These are phyloP conservation scores for Stigmatopora nigra DNA, from an alignment of 2,113 vertebrate genomes.

Conservation along the genomic window DNA sequence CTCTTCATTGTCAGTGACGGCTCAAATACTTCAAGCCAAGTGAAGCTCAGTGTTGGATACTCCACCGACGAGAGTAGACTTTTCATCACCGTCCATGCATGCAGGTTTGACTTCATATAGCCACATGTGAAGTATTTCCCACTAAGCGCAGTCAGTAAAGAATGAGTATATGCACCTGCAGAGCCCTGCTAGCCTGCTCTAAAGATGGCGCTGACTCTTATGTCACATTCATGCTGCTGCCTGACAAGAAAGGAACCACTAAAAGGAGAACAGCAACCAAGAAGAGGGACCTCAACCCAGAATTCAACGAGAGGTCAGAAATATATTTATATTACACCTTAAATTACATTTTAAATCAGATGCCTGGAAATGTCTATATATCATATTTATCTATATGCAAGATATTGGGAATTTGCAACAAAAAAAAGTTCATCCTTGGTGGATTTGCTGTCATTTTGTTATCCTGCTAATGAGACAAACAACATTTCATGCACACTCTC, in stretches of 20 bases:
- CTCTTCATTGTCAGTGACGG: conserved; percentile 38
- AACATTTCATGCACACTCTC: too few species aligned
- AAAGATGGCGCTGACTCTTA: conserved; percentile 83
- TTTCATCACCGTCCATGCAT: conserved; percentile 73
- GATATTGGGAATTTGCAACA: neutral
- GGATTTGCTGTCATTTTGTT: neutral
- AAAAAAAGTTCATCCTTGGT: neutral
- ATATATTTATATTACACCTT: neutral
- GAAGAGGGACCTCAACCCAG: conserved; percentile 80
- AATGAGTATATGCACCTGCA: conserved; percentile 38
- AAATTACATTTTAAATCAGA: neutral
- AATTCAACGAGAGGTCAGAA: conserved; percentile 79
- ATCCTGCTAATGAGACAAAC: neutral
- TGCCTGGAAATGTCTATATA: too few species aligned
- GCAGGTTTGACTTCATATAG: conserved; percentile 70
- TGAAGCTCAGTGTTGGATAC: conserved; percentile 78
- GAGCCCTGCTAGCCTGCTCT: conserved; percentile 69
- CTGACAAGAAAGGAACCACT: conserved; percentile 80
- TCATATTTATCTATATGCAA: neutral
- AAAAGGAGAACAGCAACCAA: conserved; percentile 82
- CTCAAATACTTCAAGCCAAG: conserved; percentile 54
- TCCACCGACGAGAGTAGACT: conserved; percentile 77
- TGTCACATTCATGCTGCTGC: conserved; percentile 77
- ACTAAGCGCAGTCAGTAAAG: neutral
- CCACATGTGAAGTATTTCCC: neutral